These are phyloP conservation scores for Gobio occitaniae DNA, from an alignment of 2,797 vertebrate genomes.

Conservation along the genomic window DNA sequence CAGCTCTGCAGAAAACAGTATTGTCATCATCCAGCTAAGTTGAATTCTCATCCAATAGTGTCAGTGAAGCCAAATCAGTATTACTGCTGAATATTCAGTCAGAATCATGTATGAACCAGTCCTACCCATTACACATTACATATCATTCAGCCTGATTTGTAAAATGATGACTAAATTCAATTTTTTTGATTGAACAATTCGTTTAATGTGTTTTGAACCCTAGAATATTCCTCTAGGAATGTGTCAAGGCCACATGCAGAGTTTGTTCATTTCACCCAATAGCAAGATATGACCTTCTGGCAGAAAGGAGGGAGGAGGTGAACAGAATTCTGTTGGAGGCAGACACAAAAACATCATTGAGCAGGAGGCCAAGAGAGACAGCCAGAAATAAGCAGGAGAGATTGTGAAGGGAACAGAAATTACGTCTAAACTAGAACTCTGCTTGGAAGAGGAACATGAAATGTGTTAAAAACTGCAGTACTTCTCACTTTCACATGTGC, in stretches of 20 bases:
- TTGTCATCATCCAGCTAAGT: too few relatives aligned
- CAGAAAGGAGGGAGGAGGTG: slow-evolving; percentile 25
- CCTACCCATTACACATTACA: neutral
- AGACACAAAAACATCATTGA: slow-evolving; percentile 32
- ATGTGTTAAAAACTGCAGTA: neutral
- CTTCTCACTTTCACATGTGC: slow-evolving; percentile 4
- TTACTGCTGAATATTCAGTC: neutral
- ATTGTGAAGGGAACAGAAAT: slow-evolving; percentile 29
- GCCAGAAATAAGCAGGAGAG: slow-evolving; percentile 6
- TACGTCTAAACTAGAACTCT: neutral
- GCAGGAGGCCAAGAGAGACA: neutral
- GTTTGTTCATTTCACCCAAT: slow-evolving; percentile 7
- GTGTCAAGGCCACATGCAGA: slow-evolving; percentile 27
- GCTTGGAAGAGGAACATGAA: neutral
- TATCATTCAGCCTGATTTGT: neutral
- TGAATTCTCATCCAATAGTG: too few relatives aligned
- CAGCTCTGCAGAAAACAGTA: too few relatives aligned
- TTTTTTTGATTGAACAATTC: neutral
- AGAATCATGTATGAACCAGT: neutral
- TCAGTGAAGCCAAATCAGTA: neutral
- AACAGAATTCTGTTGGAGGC: slow-evolving; percentile 19
- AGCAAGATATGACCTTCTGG: slow-evolving; percentile 24
- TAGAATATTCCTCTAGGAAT: neutral
- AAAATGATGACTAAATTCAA: neutral
- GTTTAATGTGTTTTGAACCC: neutral